Base-by-base conservation (phyloP, 2,113 vertebrate species). In the Urocitellus parryii region DNA sequence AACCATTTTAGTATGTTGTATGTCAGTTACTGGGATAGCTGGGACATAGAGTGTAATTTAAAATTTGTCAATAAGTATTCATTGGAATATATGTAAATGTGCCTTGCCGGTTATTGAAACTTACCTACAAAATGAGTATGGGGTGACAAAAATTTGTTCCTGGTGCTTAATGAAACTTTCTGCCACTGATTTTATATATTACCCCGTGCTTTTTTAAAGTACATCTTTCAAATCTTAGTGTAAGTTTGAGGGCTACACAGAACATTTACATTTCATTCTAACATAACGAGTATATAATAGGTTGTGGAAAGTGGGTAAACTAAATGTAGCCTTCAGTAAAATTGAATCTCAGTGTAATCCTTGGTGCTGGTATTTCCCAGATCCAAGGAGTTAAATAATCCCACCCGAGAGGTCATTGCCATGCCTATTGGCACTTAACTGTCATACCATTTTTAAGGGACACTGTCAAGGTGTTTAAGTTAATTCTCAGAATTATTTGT, bases 61-160 rank as follows among this genome's bases (percentile, higher is more conserved):
- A 99, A 99, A 98, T 98, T 97, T 99, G 98, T 99, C 98, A 98
- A 97, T 98, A 98, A 98, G 98, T 99, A 98, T 99, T 99, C 98
- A 98, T 99, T 98, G 98, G 98, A 99, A 98, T 99, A 98, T 99
- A 98, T 99, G 98, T 99, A 99, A 99, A 99, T 99, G 98, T 99
- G 98, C 98, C 98, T 99, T 99, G 98, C 98, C 98, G 98, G 98
- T 98, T 99, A 98, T 95, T 98, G 98, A 98, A 98, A 98, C 98
- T 98, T 98, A 98, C 42, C 96, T 98, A 98, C 97, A 96, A 98
- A 98, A 98, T 98, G 98, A 98, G 98, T 97, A 98, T 95, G 45
- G 98, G 98, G 98, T 98, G 97, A 97, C 96, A 98, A 97, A 98
- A 98, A 98, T 97, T 97, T 98, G 97, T 98, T 98, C 97, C 98